These are phyloP conservation scores for Darevskia mixta DNA, from an alignment of 2,797 vertebrate genomes.

Conservation along the genomic window DNA sequence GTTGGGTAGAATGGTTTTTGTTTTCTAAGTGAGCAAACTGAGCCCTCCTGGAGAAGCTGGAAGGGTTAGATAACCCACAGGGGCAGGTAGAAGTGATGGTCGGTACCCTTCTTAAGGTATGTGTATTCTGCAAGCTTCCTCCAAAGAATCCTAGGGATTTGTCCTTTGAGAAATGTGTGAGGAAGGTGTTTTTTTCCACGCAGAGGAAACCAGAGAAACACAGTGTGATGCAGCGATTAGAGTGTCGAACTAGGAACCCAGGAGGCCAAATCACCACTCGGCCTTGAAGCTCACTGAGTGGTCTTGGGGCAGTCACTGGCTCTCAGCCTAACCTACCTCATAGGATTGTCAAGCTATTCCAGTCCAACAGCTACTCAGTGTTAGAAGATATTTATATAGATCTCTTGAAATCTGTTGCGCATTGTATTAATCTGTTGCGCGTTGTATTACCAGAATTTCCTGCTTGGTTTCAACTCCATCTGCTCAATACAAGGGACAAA, in stretches of 20 bases:
- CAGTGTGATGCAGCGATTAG: too few relatives aligned
- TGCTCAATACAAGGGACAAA: neutral
- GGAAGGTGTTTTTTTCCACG: neutral
- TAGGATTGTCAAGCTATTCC: too few relatives aligned
- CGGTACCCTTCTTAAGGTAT: too few relatives aligned
- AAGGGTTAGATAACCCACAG: neutral
- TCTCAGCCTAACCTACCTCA: too few relatives aligned
- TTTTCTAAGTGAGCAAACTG: neutral
- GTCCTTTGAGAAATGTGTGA: neutral
- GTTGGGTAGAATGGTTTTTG: neutral
- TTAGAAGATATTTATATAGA: neutral
- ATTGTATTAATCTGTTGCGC: neutral
- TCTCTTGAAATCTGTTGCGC: neutral
- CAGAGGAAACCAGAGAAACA: too few relatives aligned
- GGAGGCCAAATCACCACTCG: too few relatives aligned
- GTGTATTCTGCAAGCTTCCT: too few relatives aligned
- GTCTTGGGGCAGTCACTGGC: too few relatives aligned
- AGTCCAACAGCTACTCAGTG: neutral
- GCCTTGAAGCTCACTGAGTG: too few relatives aligned
- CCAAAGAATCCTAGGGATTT: neutral
- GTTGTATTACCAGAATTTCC: neutral
- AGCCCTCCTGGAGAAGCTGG: neutral
- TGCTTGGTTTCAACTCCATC: neutral
- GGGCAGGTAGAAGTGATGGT: neutral
- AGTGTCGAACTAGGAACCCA: too few relatives aligned